Evolutionary conservation across 2,113 vertebrate genomes (phyloP).

Genomic region (Alligator mississippiensis): DNA sequence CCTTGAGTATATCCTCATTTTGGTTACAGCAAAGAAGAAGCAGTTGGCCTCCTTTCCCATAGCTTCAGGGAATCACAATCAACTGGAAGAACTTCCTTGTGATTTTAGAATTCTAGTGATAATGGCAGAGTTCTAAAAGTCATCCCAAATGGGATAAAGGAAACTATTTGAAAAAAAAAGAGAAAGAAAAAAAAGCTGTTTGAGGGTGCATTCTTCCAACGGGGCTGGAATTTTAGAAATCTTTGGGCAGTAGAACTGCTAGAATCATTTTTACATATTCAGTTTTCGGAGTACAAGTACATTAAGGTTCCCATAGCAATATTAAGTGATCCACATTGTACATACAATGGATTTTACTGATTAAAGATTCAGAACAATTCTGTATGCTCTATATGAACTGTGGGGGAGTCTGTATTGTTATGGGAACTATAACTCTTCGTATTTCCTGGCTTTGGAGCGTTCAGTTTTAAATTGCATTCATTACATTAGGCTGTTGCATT

Average conservation of each 20-base stretch:
- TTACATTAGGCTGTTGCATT: too few species aligned
- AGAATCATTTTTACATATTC: neutral
- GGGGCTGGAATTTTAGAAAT: neutral
- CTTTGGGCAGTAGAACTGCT: neutral
- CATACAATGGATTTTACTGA: neutral
- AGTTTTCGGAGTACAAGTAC: neutral
- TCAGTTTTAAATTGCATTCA: too few species aligned
- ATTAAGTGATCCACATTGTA: neutral
- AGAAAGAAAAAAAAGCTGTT: neutral
- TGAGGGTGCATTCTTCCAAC: neutral
- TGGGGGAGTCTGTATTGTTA: neutral
- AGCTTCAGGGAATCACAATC: neutral
- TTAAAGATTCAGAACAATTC: neutral
- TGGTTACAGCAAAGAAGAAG: neutral
- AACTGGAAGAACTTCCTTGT: neutral
- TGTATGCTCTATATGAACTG: neutral
- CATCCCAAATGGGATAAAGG: neutral
- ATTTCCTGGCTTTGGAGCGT: too few species aligned
- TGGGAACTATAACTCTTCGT: neutral
- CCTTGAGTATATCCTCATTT: neutral
- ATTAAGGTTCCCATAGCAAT: neutral
- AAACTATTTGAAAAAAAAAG: neutral
- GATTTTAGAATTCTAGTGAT: neutral
- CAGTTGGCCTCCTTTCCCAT: neutral
- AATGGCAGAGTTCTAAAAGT: neutral